phyloP scores from a whole-genome alignment of 2,113 vertebrate species.

The Typhlomys cinereus region DNA sequence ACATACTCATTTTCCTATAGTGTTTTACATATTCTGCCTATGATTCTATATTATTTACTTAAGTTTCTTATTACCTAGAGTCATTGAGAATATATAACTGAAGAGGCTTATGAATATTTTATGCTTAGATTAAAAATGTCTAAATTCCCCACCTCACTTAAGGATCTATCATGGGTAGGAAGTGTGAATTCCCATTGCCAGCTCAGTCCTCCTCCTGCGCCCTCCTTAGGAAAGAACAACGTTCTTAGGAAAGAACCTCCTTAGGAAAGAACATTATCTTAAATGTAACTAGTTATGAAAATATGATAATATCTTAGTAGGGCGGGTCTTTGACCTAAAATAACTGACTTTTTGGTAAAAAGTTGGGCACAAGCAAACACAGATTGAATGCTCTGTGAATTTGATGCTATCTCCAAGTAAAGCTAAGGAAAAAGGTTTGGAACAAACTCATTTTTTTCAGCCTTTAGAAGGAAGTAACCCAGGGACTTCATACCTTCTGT shows the following conservation, averaged over 20 bases:
- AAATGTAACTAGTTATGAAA: background rate
- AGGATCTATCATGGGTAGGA: background rate
- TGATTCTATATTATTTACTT: background rate
- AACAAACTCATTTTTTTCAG: rapidly evolving
- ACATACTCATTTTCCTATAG: background rate
- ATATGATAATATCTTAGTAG: background rate
- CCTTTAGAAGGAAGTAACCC: background rate
- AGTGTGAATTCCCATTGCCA: background rate
- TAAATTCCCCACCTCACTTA: background rate
- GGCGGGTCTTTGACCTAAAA: background rate
- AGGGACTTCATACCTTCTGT: background rate
- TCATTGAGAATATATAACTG: background rate
- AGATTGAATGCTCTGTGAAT: background rate
- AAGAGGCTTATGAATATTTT: constrained; percentile 7
- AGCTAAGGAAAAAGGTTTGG: background rate
- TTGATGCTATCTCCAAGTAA: rapidly evolving
- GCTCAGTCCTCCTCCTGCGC: background rate
- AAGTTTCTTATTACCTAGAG: background rate
- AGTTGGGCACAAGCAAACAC: background rate
- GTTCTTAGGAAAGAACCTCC: background rate
- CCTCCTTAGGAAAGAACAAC: background rate
- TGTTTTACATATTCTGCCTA: background rate
- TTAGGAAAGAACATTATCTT: background rate
- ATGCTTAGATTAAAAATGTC: background rate
- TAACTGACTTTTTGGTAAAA: background rate